These are phyloP conservation scores for Zonitis immaculata DNA, from an alignment of 2,888 invertebrate species.

Conservation along the genomic window DNA sequence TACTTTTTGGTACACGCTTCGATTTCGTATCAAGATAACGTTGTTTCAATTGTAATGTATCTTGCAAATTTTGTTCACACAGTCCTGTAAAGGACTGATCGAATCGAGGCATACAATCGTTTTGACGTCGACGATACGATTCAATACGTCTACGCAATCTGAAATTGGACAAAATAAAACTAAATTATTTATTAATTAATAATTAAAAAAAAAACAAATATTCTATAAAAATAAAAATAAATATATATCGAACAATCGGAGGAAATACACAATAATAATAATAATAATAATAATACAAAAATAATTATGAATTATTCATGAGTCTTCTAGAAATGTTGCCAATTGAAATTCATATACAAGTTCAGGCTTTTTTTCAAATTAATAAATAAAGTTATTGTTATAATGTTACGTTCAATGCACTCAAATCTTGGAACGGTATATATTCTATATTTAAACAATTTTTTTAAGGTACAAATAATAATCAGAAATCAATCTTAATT, in stretches of 20 bases:
- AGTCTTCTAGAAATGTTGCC: neutral
- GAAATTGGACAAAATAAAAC: constrained; percentile 33
- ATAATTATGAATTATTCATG: neutral
- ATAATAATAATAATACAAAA: neutral
- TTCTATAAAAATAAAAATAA: neutral
- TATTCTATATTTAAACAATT: too few species aligned
- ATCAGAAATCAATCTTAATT: too few species aligned
- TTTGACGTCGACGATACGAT: constrained; percentile 79
- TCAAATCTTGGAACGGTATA: too few species aligned
- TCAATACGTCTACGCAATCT: constrained; percentile 75
- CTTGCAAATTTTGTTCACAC: constrained; percentile 87
- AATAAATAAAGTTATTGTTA: too few species aligned
- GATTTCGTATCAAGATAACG: constrained; percentile 87
- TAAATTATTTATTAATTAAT: too few species aligned
- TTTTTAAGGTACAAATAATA: too few species aligned
- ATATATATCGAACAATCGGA: neutral
- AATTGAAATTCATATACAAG: neutral
- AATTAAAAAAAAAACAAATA: neutral
- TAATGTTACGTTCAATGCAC: too few species aligned
- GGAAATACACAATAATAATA: neutral
- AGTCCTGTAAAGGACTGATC: constrained; percentile 82
- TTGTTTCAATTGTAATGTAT: constrained; percentile 82
- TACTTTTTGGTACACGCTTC: constrained; percentile 83
- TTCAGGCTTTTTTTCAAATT: neutral
- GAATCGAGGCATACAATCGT: constrained; percentile 80